These are phyloP conservation scores for Bufo gargarizans DNA, from an alignment of 2,113 vertebrate genomes.

Conservation along the genomic window DNA sequence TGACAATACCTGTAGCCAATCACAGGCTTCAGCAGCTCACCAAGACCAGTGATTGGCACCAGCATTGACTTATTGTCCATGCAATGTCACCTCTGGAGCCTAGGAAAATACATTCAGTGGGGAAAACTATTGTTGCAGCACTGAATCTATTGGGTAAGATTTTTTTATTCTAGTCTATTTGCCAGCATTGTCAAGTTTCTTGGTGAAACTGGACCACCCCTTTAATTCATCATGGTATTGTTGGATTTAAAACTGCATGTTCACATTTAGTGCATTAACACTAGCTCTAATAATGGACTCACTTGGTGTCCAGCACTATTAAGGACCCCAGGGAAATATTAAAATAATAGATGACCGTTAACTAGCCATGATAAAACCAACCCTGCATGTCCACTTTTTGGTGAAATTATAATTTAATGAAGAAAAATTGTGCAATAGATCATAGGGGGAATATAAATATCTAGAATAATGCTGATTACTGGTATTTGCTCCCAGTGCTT, in stretches of 20 bases:
- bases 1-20: too few relatives aligned
- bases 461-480: background rate
- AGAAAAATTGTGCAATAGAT: background rate
- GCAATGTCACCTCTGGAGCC: too few relatives aligned
- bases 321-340: background rate
- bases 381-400: background rate
- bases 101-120: too few relatives aligned
- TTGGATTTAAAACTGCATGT: background rate
- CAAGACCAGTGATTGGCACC: too few relatives aligned
- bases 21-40: too few relatives aligned
- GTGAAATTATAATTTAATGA: background rate
- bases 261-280: background rate
- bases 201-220: too few relatives aligned
- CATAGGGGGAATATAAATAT: background rate
- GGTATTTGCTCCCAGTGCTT: background rate
- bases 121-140: too few relatives aligned
- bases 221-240: background rate
- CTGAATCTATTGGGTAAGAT: too few relatives aligned
- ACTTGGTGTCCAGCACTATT: background rate
- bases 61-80: too few relatives aligned
- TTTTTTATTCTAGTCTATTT: too few relatives aligned
- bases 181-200: too few relatives aligned
- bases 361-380: background rate
- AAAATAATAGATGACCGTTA: background rate
- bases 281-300: background rate